phyloP scores from a whole-genome alignment of 2,888 invertebrate species.

The Cryptosula pallasiana region DNA sequence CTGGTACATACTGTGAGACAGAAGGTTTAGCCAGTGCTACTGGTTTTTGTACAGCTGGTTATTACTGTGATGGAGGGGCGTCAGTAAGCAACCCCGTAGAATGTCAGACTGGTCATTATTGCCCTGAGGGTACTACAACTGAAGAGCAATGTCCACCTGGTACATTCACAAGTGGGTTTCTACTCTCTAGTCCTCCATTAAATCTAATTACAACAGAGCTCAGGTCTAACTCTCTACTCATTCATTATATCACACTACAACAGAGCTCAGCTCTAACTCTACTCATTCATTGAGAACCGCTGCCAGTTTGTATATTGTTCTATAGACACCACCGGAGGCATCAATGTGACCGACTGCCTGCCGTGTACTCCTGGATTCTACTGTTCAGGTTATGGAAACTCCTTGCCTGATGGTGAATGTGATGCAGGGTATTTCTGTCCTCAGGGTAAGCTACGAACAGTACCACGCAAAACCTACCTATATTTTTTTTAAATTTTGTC shows the following conservation, averaged over 20 bases:
- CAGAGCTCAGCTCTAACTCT: too few relatives aligned
- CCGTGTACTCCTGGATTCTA: conserved; percentile 44
- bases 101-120: conserved; percentile 38
- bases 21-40: conserved; percentile 38
- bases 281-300: too few relatives aligned
- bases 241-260: too few relatives aligned
- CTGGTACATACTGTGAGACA: conserved; percentile 42
- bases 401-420: conserved; percentile 38
- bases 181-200: too few relatives aligned
- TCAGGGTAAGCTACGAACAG: conserved; percentile 38
- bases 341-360: conserved; percentile 39
- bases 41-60: conserved; percentile 44
- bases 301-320: too few relatives aligned
- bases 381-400: conserved; percentile 42
- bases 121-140: conserved; percentile 39
- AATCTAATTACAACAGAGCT: too few relatives aligned
- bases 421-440: conserved; percentile 47
- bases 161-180: conserved; percentile 38
- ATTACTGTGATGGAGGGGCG: conserved; percentile 37
- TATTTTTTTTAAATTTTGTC: too few relatives aligned
- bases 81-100: conserved; percentile 10
- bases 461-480: too few relatives aligned
- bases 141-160: conserved; percentile 39
- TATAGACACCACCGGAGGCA: conserved; percentile 38
- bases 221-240: too few relatives aligned